Base-by-base conservation (phyloP, 2,888 invertebrate species). In the Phengaris alcon region DNA sequence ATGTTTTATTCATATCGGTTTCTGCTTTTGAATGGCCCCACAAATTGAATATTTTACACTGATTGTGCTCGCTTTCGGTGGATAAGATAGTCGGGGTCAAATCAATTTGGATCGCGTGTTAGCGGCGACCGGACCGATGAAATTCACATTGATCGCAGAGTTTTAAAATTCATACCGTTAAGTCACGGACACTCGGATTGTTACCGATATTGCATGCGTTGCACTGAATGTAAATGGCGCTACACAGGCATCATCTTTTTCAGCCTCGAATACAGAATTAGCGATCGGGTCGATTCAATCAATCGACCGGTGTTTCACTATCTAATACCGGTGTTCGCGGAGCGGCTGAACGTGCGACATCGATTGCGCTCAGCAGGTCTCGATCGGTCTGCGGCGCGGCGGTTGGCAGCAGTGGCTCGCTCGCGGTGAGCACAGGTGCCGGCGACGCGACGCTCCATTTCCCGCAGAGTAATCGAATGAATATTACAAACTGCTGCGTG, bases 391-490 rank as follows among this genome's bases (percentile, higher is more conserved):
- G 64, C 35, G 64, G 64, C 64, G 35, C 64, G 64, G 64, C 57
- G 57, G 57, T 57, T 68, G 75, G 76, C 64, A 68, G 78, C 77
- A 4, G 35, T 35, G 82, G 79, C 78, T 81, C 78, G 79, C 78
- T 81, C 78, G 81, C 81, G 84, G 81, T 80, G 78, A 82, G 80
- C 83, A 84, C 90, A 89, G 90, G 90, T 91, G 91, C 84, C 85
- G 86, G 88, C 89, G 89, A 90, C 91, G 84, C 82, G 85, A 85
- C 85, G 87, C 86, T 86, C 89, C 90, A 89, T 90, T 90, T 90
- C 90, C 89, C 90, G 89, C 88, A 80, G 80, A 85, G 86, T 90
- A 91, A 91, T 90, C 90, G 88, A 90, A 93, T 93, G 92, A 91
- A 91, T 92, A 92, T 92, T 91, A 91, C 92, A 90, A 90, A 88